Base-by-base conservation (phyloP, 92 coral and sea anemone genomes). In the Zoanthus sansibaricus region DNA sequence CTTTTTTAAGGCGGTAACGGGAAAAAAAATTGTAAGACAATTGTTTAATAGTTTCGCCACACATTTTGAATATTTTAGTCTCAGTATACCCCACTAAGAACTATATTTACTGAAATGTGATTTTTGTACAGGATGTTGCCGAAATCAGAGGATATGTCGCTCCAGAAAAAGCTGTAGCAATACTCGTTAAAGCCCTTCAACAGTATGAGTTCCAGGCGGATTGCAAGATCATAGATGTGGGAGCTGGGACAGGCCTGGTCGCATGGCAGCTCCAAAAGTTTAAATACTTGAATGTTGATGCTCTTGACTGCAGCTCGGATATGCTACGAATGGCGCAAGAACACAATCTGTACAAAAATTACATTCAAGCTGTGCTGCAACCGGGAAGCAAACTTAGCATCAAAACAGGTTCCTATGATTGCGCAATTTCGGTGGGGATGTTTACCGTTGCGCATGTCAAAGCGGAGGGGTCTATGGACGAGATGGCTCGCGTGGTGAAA, bases 211-310 rank as follows among this genome's bases (percentile, higher is more conserved):
- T 71, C 44, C 21, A 48, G 17, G 4, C 52, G 0, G 47, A 33
- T 9, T 71, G 87, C 37, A 71, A 72, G 37, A 83, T 83, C 54
- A 18, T 83, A 10, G 87, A 83, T 56, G 71, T 83, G 9, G 87
- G 87, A 52, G 87, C 87, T 13, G 87, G 87, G 30, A 83, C 87
- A 15, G 87, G 87, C 32, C 87, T 83, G 7, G 87, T 83, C 13
- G 87, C 78, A 3, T 51, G 33, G 7, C 69, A 71, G 0, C 62
- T 88, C 25, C n/a, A 73, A 16, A 72, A 82, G 52, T 72, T 42
- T 21, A 82, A 88, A 4, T 88, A 48, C 75, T 79, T 72, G 5
- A 82, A 80, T 31, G 15, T 72, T 18, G 91, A 88, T 51, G 91
- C 83, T 16, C 51, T 88, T 1, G 91, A 88, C 20, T 33, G 71